These are phyloP conservation scores for Exocentrus adspersus DNA, from an alignment of 2,888 invertebrate genomes.

Conservation along the genomic window DNA sequence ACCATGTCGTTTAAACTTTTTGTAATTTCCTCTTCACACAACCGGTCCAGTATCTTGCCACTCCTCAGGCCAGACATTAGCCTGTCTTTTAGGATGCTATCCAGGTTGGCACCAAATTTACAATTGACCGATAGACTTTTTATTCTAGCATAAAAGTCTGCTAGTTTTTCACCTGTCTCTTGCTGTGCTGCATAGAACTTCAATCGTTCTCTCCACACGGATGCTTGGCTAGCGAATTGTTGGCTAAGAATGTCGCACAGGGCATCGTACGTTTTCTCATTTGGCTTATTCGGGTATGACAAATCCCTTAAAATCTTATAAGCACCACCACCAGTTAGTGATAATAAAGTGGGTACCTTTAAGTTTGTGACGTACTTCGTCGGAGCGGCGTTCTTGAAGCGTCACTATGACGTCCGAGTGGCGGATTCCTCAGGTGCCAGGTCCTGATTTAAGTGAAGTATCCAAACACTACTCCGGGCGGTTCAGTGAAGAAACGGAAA, in stretches of 20 bases:
- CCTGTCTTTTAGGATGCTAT: constrained; percentile 1
- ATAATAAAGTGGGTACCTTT: no score
- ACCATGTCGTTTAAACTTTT: constrained; percentile 1
- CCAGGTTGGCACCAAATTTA: neutral
- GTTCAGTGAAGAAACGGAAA: no score
- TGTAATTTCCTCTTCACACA: constrained; percentile 30
- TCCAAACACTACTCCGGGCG: no score
- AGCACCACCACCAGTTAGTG: no score
- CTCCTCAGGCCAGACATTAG: neutral
- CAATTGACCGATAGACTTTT: constrained; percentile 12
- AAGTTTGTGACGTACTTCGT: no score
- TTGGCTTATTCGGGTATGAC: constrained; percentile 41
- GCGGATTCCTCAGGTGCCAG: no score
- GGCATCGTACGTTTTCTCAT: constrained; percentile 39
- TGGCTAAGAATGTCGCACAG: constrained; percentile 30
- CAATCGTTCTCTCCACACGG: constrained; percentile 38
- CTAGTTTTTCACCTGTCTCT: neutral
- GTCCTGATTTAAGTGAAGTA: no score
- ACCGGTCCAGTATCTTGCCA: constrained; percentile 26
- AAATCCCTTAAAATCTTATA: constrained; percentile 43
- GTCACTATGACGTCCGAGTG: no score
- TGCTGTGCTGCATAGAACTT: constrained; percentile 36
- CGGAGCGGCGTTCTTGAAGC: no score
- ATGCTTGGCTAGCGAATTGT: constrained; percentile 37
- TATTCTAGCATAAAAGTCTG: constrained; percentile 11